phyloP scores from a whole-genome alignment of 2,797 vertebrate genomes.

The Ibycter americanus region DNA sequence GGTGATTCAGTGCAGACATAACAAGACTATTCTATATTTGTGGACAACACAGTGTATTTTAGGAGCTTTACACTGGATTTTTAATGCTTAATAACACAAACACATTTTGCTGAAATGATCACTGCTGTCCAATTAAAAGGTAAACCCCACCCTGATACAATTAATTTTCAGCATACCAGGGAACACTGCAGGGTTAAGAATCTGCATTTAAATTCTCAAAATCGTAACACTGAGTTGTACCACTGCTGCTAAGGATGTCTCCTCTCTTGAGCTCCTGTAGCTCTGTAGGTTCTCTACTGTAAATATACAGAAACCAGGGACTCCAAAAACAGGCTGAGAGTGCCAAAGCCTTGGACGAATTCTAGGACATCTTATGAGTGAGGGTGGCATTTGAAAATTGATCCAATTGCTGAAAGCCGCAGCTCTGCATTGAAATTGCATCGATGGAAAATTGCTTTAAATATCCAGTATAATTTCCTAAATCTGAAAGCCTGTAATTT shows the following conservation, averaged over 20 bases:
- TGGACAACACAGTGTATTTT: conserved; percentile 59
- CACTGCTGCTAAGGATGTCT: conserved; percentile 39
- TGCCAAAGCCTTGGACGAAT: conserved; percentile 39
- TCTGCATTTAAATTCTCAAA: conserved; percentile 22
- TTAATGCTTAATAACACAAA: conserved; percentile 49
- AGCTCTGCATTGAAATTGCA: neutral
- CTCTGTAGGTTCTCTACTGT: neutral
- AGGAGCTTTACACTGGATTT: conserved; percentile 67
- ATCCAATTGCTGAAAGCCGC: conserved; percentile 13
- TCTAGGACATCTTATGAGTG: neutral
- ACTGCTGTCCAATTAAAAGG: conserved; percentile 21
- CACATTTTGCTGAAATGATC: conserved; percentile 15
- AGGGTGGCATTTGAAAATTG: conserved; percentile 23
- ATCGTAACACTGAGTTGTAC: neutral
- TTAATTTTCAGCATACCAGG: neutral
- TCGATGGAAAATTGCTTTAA: conserved; percentile 10
- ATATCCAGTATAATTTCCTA: conserved; percentile 69
- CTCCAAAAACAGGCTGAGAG: neutral
- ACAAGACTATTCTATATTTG: conserved; percentile 66
- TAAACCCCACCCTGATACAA: conserved; percentile 6
- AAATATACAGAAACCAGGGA: conserved; percentile 16
- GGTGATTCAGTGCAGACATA: conserved; percentile 74
- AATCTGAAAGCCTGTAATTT: conserved; percentile 2
- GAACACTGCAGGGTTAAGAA: neutral
- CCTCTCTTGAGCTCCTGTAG: neutral